Evolutionary conservation across 2,797 vertebrate genomes (phyloP).

Genomic region (Sternotherus odoratus): DNA sequence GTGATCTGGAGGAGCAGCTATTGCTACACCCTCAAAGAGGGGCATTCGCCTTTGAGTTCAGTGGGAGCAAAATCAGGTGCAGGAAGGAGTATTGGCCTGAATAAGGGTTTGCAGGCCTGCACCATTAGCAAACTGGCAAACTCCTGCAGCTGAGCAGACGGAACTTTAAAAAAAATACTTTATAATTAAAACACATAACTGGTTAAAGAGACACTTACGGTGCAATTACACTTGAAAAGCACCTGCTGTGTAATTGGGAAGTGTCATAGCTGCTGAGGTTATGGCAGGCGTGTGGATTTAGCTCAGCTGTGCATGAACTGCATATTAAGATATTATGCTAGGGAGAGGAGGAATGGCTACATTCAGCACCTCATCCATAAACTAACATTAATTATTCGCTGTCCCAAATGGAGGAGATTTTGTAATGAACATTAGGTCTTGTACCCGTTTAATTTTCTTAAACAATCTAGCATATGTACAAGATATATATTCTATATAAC

Average conservation of each 20-base stretch:
- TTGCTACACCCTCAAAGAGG: background rate
- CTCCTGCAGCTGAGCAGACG: background rate
- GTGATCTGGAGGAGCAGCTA: background rate
- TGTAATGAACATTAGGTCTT: background rate
- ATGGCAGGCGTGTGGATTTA: background rate
- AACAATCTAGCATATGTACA: background rate
- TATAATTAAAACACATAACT: too few relatives aligned
- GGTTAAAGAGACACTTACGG: too few relatives aligned
- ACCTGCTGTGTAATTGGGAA: background rate
- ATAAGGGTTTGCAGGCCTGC: too few relatives aligned
- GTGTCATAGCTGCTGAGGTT: background rate
- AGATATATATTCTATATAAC: background rate
- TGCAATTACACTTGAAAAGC: background rate
- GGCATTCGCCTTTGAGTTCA: background rate
- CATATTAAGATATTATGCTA: background rate
- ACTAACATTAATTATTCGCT: background rate
- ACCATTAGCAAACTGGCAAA: background rate
- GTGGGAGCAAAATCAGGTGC: background rate
- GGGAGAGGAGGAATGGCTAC: background rate
- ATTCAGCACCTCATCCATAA: background rate
- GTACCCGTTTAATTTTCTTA: background rate
- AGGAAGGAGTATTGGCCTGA: background rate
- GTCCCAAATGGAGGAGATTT: background rate
- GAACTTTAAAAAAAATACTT: background rate
- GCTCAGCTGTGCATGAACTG: background rate